Evolutionary conservation across 2,888 invertebrate species (phyloP).

Genomic region (Epinotia demarniana): DNA sequence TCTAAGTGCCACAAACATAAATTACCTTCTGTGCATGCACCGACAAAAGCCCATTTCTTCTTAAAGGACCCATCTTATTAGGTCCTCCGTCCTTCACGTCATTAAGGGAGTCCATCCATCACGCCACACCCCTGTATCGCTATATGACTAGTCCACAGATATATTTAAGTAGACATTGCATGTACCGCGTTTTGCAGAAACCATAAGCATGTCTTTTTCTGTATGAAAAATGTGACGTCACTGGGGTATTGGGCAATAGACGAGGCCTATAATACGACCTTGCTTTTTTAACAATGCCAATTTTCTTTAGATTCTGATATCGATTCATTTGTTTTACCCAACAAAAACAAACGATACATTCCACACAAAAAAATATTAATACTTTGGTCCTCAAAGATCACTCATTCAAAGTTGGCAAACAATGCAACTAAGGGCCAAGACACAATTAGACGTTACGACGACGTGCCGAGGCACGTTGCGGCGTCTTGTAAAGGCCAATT

Average conservation of each 20-base stretch:
- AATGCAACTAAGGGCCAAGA: too few species aligned
- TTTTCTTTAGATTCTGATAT: neutral
- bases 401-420: too few species aligned
- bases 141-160: conserved; percentile 10
- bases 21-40: neutral
- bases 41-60: neutral
- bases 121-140: neutral
- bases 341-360: too few species aligned
- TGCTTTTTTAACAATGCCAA: too few species aligned
- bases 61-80: conserved; percentile 20
- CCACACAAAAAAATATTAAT: too few species aligned
- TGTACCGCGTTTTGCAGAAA: neutral
- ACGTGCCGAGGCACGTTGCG: too few species aligned
- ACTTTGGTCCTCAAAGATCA: too few species aligned
- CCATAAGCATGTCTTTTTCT: neutral
- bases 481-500: too few species aligned
- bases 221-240: neutral
- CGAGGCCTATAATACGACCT: too few species aligned
- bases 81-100: conserved; percentile 14
- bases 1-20: neutral
- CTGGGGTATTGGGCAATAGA: neutral
- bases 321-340: neutral
- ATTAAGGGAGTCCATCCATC: conserved; percentile 23
- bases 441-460: too few species aligned
- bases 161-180: neutral